Conservation (phyloP, 2,113 vertebrate species). For the Sakesphorus luctuosus region DNA sequence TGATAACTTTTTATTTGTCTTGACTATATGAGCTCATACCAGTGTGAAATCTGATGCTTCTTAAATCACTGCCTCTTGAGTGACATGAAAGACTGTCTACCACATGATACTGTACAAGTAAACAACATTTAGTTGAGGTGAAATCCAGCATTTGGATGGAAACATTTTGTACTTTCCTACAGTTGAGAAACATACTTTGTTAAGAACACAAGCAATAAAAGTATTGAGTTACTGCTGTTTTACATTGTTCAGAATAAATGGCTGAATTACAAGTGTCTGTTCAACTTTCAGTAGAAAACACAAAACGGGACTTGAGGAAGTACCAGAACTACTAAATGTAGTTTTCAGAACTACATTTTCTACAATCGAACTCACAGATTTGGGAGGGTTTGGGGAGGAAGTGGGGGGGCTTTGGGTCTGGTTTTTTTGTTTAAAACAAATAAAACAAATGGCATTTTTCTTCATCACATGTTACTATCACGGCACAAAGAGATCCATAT, state of each 20-base stretch:
- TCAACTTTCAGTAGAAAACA: neutral
- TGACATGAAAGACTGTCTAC: neutral
- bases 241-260: neutral
- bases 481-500: neutral
- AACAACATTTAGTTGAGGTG: neutral
- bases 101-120: neutral
- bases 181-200: conserved; percentile 8
- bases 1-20: neutral
- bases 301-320: neutral
- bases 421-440: neutral
- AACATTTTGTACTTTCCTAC: conserved; percentile 27
- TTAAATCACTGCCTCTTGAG: neutral
- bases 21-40: neutral
- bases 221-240: conserved; percentile 32
- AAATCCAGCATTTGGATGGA: conserved; percentile 37
- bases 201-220: conserved; percentile 16
- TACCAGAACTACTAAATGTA: too few relatives aligned
- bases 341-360: neutral
- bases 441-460: neutral
- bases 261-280: neutral
- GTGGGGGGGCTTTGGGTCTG: neutral
- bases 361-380: neutral
- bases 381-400: neutral
- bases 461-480: neutral
- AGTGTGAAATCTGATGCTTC: neutral